phyloP scores from a whole-genome alignment of 1,140 invertebrate species.

The Drosophila sp. region DNA sequence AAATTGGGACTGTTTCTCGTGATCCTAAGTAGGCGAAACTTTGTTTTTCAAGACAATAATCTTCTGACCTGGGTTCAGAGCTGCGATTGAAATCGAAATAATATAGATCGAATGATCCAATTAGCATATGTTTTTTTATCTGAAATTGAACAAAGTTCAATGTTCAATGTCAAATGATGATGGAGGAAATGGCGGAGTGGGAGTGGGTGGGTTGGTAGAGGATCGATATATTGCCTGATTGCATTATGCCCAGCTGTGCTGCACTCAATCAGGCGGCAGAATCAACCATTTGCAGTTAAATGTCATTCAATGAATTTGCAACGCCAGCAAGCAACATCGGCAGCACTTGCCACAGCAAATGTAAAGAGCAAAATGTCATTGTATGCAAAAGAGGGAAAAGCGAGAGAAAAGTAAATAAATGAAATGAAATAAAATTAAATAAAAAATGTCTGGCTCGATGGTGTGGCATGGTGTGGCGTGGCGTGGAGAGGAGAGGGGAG shows the following conservation, averaged over 20 bases:
- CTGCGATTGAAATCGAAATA: too few relatives aligned
- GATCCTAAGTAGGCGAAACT: too few relatives aligned
- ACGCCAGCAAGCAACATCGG: background rate
- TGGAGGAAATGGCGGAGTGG: too few relatives aligned
- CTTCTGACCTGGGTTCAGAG: too few relatives aligned
- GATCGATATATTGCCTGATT: slow-evolving; percentile 2
- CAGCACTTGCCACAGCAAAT: slow-evolving; percentile 33
- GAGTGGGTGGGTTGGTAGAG: too few relatives aligned
- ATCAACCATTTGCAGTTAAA: slow-evolving; percentile 39
- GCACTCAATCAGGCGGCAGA: slow-evolving; percentile 59
- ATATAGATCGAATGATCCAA: too few relatives aligned
- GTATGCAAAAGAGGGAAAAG: slow-evolving; percentile 16
- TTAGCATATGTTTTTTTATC: too few relatives aligned
- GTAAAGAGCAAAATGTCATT: slow-evolving; percentile 68
- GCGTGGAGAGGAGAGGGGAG: slow-evolving; percentile 2
- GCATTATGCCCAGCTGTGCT: slow-evolving; percentile 53
- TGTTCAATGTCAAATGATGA: too few relatives aligned
- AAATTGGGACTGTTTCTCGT: too few relatives aligned
- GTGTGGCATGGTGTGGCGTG: background rate
- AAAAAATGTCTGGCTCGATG: slow-evolving; percentile 30
- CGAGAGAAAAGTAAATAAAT: slow-evolving; percentile 57
- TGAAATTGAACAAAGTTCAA: too few relatives aligned
- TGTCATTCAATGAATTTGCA: slow-evolving; percentile 27
- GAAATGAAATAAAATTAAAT: slow-evolving; percentile 68
- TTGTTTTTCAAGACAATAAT: too few relatives aligned